A percentile compares a stretch with the other conserved stretches of the same genome.
These are phyloP conservation scores for Platysteira castanea DNA, from an alignment of 2,113 vertebrate genomes.

Conservation along the genomic window DNA sequence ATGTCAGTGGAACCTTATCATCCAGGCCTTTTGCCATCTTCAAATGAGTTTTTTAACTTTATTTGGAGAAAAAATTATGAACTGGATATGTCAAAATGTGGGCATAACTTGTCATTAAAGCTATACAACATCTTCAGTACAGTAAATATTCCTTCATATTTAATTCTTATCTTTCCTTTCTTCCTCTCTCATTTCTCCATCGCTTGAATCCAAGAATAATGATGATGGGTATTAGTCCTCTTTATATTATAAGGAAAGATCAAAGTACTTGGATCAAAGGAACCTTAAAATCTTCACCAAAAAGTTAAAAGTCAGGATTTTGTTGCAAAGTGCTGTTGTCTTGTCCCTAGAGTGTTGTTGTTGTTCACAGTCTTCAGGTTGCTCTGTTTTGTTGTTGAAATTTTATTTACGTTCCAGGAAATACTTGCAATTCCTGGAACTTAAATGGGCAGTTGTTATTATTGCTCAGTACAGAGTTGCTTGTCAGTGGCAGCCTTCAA, in stretches of 20 bases:
- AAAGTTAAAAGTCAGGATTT: background rate
- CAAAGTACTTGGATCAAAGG: background rate
- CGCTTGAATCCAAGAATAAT: background rate
- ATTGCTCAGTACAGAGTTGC: background rate
- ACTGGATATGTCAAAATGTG: background rate
- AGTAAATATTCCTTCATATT: background rate
- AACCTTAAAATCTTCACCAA: background rate
- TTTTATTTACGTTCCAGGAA: background rate
- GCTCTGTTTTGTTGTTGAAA: background rate
- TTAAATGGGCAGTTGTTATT: background rate
- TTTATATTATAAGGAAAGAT: background rate
- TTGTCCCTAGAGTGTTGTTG: background rate
- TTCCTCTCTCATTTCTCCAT: background rate
- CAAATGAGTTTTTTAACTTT: background rate
- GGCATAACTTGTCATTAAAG: background rate
- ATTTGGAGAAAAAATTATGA: background rate
- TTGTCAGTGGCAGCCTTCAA: background rate
- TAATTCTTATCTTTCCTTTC: background rate
- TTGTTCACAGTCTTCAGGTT: background rate
- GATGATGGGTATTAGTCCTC: background rate
- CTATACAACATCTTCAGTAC: background rate
- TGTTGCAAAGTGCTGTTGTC: background rate
- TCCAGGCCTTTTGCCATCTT: background rate
- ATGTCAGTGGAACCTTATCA: background rate
- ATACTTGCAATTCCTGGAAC: background rate